Conservation (phyloP, 2,113 vertebrate genomes). For the Mugil cephalus region DNA sequence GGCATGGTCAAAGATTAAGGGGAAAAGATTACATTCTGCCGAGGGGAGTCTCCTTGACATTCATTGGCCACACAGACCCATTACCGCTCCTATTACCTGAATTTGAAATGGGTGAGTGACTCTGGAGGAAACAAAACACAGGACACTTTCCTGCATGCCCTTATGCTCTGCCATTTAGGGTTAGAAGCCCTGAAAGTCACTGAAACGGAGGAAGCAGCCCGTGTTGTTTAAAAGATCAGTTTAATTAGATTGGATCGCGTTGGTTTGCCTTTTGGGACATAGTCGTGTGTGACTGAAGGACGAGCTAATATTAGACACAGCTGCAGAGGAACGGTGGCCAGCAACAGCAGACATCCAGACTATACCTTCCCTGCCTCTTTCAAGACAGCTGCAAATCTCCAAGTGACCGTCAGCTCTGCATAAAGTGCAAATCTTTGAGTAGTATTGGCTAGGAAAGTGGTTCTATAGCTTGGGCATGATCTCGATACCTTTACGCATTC, state of each 20-base stretch:
- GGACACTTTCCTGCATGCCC: neutral
- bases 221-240: conserved; percentile 41
- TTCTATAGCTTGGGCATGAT: neutral
- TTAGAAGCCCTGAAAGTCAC: conserved; percentile 6
- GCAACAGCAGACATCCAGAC: conserved; percentile 30
- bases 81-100: conserved; percentile 48
- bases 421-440: neutral
- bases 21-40: conserved; percentile 38
- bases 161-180: neutral
- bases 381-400: neutral
- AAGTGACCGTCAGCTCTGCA: neutral
- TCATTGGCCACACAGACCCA: conserved; percentile 59
- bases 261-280: conserved; percentile 32
- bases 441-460: neutral
- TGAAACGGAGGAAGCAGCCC: neutral
- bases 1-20: conserved; percentile 55
- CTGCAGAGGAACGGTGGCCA: conserved; percentile 31
- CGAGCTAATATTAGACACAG: conserved; percentile 72
- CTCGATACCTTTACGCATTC: too few species aligned
- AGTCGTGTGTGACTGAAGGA: conserved; percentile 63
- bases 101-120: conserved; percentile 55
- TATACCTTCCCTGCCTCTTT: conserved; percentile 16
- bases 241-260: conserved; percentile 53
- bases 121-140: conserved; percentile 9
- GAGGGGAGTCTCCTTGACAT: conserved; percentile 55